Evolutionary conservation across 2,113 vertebrate genomes (phyloP).

Genomic region (Pipa parva): DNA sequence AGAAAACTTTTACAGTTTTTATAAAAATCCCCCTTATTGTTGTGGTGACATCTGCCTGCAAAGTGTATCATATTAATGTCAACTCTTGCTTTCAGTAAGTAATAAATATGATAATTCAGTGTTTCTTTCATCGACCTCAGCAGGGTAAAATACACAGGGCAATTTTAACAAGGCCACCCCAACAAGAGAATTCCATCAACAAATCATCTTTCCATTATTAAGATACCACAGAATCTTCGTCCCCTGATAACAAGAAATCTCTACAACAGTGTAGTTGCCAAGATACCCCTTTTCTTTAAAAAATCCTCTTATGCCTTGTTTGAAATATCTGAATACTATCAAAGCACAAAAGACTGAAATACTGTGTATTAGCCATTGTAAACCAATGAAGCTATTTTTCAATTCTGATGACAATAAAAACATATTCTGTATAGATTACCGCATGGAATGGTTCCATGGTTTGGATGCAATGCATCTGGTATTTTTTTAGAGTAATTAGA

Average conservation of each 20-base stretch:
- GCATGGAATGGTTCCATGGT: no score
- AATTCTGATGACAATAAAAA: no score
- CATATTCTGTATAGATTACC: no score
- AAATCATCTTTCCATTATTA: not conserved
- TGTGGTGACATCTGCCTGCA: no score
- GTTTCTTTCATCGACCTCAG: no score
- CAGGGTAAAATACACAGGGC: not conserved
- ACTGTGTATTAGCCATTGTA: not conserved
- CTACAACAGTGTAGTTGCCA: not conserved
- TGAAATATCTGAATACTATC: not conserved
- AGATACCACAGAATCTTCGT: not conserved
- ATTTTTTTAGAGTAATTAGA: no score
- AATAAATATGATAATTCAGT: no score
- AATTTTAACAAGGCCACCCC: not conserved
- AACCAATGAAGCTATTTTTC: not conserved
- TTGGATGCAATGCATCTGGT: no score
- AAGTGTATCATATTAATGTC: no score
- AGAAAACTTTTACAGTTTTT: no score
- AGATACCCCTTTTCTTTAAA: not conserved
- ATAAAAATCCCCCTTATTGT: no score
- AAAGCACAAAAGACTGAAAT: not conserved
- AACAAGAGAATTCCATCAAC: not conserved
- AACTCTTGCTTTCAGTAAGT: no score
- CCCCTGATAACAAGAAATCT: not conserved
- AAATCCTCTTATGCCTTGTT: not conserved